phyloP scores from a whole-genome alignment of 2,113 vertebrate genomes.

The Larimichthys polyactis region DNA sequence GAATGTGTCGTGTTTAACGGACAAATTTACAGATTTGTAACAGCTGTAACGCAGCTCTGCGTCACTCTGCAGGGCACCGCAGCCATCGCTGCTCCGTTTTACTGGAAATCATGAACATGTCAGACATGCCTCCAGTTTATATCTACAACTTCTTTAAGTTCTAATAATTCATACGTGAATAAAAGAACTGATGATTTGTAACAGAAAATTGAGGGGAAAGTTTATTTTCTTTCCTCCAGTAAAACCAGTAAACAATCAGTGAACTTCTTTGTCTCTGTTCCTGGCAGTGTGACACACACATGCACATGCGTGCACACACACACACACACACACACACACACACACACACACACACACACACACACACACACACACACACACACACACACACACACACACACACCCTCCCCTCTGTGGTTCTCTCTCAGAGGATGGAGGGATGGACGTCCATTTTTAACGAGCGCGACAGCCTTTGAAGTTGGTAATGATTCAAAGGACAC shows the following conservation, averaged over 20 bases:
- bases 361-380: constrained; percentile 48
- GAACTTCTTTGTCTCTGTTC: constrained; percentile 50
- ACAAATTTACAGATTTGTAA: not conserved
- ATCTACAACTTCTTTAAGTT: not conserved
- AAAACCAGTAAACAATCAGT: constrained; percentile 69
- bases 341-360: constrained; percentile 48
- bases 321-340: constrained; percentile 37
- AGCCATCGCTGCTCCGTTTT: not conserved
- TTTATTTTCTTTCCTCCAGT: constrained; percentile 21
- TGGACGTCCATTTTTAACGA: constrained; percentile 65
- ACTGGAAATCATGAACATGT: not conserved
- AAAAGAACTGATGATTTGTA: not conserved
- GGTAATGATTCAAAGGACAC: constrained; percentile 72
- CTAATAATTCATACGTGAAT: not conserved
- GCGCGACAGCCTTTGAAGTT: constrained; percentile 76
- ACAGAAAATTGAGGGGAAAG: constrained; percentile 10
- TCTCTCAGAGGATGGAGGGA: constrained; percentile 45
- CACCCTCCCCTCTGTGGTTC: constrained; percentile 45
- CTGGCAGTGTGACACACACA: constrained; percentile 60
- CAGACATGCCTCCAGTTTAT: not conserved
- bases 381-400: constrained; percentile 31
- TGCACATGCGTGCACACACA: constrained; percentile 18
- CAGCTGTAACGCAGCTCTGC: too few species aligned
- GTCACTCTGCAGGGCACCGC: not conserved
- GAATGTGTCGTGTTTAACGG: not conserved